phyloP scores from a whole-genome alignment of 2,888 invertebrate genomes.

The Embidobia sp. region DNA sequence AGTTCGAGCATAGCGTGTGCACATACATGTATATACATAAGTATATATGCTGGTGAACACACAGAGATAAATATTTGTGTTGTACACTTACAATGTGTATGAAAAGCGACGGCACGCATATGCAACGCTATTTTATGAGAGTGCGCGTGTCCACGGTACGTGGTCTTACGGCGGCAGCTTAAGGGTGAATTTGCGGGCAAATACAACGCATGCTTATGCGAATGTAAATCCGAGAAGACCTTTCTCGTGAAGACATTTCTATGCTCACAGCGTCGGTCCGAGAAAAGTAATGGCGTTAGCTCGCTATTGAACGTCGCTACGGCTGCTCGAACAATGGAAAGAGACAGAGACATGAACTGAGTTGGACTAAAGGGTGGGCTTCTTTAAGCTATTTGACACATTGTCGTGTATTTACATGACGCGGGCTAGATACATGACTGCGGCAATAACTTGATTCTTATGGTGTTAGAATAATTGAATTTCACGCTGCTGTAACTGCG shows the following conservation, averaged over 20 bases:
- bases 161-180: slow-evolving; percentile 57
- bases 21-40: too few relatives aligned
- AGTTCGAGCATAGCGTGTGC: slow-evolving; percentile 8
- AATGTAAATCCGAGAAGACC: slow-evolving; percentile 70
- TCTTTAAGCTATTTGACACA: slow-evolving; percentile 51
- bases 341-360: slow-evolving; percentile 41
- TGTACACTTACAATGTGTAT: slow-evolving; percentile 4
- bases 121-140: slow-evolving; percentile 48
- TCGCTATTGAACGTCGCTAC: slow-evolving; percentile 67
- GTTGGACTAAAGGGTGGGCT: slow-evolving; percentile 21
- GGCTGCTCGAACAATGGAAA: slow-evolving; percentile 59
- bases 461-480: slow-evolving; percentile 55
- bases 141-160: slow-evolving; percentile 46
- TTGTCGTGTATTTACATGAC: slow-evolving; percentile 58
- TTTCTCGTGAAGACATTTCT: slow-evolving; percentile 67
- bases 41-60: too few relatives aligned
- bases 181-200: slow-evolving; percentile 60
- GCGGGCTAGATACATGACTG: slow-evolving; percentile 42
- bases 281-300: slow-evolving; percentile 68
- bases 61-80: too few relatives aligned
- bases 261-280: slow-evolving; percentile 58
- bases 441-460: slow-evolving; percentile 50
- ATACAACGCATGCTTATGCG: slow-evolving; percentile 58
- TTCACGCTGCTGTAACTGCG: slow-evolving; percentile 51
- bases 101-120: slow-evolving; percentile 52